Conservation (phyloP, 2,113 vertebrate genomes). For the Plectropomus leopardus region DNA sequence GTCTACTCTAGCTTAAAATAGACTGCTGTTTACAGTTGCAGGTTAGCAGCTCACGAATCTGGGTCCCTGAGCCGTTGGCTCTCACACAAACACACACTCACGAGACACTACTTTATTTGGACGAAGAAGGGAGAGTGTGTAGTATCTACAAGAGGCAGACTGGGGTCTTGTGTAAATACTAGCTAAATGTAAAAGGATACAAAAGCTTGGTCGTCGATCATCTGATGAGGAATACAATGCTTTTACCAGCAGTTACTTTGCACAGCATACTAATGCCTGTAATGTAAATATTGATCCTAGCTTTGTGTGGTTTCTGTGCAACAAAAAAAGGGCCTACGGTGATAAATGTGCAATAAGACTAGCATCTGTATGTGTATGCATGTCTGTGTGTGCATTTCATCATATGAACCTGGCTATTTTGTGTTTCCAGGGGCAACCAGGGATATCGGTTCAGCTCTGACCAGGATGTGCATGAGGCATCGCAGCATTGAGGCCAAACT, state of each 20-base stretch:
- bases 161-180: slow-evolving; percentile 64
- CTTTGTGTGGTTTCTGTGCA: slow-evolving; percentile 18
- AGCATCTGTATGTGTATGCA: neutral
- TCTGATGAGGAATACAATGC: slow-evolving; percentile 25
- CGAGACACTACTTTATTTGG: slow-evolving; percentile 70
- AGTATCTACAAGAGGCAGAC: slow-evolving; percentile 28
- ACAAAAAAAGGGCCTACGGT: slow-evolving; percentile 12
- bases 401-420: slow-evolving; percentile 40
- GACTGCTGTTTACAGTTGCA: slow-evolving; percentile 77
- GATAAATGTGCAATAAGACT: slow-evolving; percentile 10
- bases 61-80: slow-evolving; percentile 40
- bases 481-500: slow-evolving; percentile 99
- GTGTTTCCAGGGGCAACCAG: slow-evolving; percentile 91
- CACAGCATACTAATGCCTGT: slow-evolving; percentile 5
- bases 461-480: slow-evolving; percentile 99
- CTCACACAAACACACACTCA: slow-evolving; percentile 49
- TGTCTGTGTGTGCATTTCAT: neutral
- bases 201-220: slow-evolving; percentile 17
- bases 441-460: slow-evolving; percentile 96
- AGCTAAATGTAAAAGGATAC: slow-evolving; percentile 48
- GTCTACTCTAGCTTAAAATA: slow-evolving; percentile 76
- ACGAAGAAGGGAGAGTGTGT: slow-evolving; percentile 27
- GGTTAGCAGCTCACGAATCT: slow-evolving; percentile 60
- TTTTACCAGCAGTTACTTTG: slow-evolving; percentile 45
- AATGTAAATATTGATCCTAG: slow-evolving; percentile 39